Evolutionary conservation across 1,140 invertebrate genomes (phyloP).

Genomic region (Bombus waltoni): DNA sequence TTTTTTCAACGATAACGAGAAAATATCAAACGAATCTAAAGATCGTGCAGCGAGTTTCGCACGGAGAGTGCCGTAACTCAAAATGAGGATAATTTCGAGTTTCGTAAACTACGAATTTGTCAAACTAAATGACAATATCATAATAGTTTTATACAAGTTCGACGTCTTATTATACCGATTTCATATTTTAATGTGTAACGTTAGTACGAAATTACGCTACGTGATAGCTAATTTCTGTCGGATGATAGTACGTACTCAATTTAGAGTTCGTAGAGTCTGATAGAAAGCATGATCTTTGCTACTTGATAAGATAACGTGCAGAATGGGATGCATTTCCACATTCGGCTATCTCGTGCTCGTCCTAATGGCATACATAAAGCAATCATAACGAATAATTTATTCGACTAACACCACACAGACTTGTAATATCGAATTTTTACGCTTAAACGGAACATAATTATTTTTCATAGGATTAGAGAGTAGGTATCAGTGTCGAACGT

Average conservation of each 20-base stretch:
- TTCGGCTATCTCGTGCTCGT: background rate
- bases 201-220: background rate
- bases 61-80: too few relatives aligned
- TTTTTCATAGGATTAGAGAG: too few relatives aligned
- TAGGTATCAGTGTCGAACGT: too few relatives aligned
- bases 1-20: too few relatives aligned
- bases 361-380: background rate
- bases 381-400: constrained; percentile 1
- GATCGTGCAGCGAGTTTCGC: too few relatives aligned
- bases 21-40: too few relatives aligned
- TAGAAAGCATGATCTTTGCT: background rate
- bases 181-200: background rate
- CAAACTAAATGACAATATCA: too few relatives aligned
- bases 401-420: background rate
- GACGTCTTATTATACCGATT: background rate
- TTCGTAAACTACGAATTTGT: too few relatives aligned
- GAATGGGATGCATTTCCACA: background rate
- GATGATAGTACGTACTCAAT: background rate
- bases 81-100: too few relatives aligned
- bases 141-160: too few relatives aligned
- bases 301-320: background rate
- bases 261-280: background rate
- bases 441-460: background rate
- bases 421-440: background rate
- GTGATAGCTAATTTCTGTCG: background rate